Percentiles rank a stretch among this genome's conserved stretches.
phyloP scores from a whole-genome alignment of 1,140 invertebrate genomes.

The Tribolium castaneum region DNA sequence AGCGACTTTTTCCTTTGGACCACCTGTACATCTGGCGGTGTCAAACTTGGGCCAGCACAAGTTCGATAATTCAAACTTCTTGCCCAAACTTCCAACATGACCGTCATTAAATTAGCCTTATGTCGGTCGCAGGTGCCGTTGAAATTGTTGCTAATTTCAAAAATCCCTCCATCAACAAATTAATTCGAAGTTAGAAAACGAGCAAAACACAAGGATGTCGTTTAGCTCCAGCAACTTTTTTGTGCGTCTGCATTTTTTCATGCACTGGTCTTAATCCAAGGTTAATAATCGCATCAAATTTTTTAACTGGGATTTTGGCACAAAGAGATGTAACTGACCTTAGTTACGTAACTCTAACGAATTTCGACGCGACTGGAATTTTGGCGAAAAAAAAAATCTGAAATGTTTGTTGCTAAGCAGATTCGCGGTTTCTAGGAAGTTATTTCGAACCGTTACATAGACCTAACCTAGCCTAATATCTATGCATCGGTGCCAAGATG shows the following conservation, averaged over 20 bases:
- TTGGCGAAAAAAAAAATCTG: background rate
- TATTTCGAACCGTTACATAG: background rate
- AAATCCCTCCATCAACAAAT: background rate
- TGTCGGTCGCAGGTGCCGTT: background rate
- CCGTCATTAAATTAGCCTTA: too few relatives aligned
- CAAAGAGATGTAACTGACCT: background rate
- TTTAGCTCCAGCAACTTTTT: background rate
- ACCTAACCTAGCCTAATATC: background rate
- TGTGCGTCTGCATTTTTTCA: background rate
- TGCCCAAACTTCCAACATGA: background rate
- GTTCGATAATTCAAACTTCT: background rate
- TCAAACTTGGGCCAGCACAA: background rate
- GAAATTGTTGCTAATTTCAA: background rate
- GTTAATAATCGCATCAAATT: background rate
- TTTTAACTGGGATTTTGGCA: background rate
- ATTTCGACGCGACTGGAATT: background rate
- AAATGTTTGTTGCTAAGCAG: background rate
- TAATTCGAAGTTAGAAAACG: background rate
- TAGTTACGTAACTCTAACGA: background rate
- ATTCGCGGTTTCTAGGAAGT: background rate
- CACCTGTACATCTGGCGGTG: background rate
- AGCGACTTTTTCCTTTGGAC: background rate
- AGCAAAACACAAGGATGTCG: background rate
- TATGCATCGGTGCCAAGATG: background rate
- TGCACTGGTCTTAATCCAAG: background rate